Evolutionary conservation across 2,888 invertebrate species (phyloP), one percentile per base, ranked within the genome.

Genomic region (Melikaiella ostensackeni): DNA sequence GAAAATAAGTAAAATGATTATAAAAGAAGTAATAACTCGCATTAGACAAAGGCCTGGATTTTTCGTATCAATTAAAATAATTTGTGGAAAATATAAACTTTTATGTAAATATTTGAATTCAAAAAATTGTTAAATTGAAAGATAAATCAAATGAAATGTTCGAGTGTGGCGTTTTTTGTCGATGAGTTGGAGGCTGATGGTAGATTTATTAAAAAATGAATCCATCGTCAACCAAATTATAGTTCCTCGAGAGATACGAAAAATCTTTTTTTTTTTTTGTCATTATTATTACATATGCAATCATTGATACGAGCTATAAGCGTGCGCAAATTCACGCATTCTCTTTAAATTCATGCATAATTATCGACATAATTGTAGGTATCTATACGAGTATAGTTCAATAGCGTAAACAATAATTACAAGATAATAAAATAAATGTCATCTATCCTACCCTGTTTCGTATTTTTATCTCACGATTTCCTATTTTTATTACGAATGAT

Each of bases 291-390:
- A 80, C 79, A 75, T 78, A 76, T 74, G 75, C 77, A 82, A 82
- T 82, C 74, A 80, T 79, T 80, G 84, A 86, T 81, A 83, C 76
- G 80, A 84, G 83, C 83, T 86, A 82, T 86, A 83, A 86, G 82
- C 84, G 84, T 86, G 86, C 85, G 86, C 86, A 83, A 84, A 86
- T 83, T 87, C 88, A 88, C 88, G 86, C 89, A 89, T 88, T 88
- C 90, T 70, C 46, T 90, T 88, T 86, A 88, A 87, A 90, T 88
- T 89, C 90, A 88, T 89, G 89, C 90, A 91, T 91, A 90, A 91
- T 90, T 91, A 91, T 90, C 87, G 88, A 90, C 88, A 89, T 91
- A 91, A 91, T 90, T 90, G 88, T 91, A 91, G 89, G 90, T 90
- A 90, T 88, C 88, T 89, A 88, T 91, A 90, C 88, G 85, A 90